Conservation (phyloP, 2,888 invertebrate genomes). For the Lobophora halterata region DNA sequence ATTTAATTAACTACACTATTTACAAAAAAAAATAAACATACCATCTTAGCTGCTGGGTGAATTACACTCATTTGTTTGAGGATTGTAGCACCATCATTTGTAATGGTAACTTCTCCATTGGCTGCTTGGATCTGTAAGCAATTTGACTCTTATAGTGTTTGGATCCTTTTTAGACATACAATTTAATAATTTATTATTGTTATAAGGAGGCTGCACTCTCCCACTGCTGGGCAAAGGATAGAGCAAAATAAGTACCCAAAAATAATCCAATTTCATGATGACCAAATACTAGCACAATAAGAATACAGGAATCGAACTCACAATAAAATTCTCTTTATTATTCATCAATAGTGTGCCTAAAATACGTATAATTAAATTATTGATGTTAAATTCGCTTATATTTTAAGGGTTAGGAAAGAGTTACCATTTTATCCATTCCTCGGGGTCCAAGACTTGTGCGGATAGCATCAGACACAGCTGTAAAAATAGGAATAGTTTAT, state of each 20-base stretch:
- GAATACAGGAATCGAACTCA: no score
- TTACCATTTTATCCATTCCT: slow-evolving; percentile 99
- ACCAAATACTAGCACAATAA: no score
- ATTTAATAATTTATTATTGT: not conserved
- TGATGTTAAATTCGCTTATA: not conserved
- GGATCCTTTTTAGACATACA: not conserved
- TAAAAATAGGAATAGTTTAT: slow-evolving; percentile 28
- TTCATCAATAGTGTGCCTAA: slow-evolving; percentile 9
- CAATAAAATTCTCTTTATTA: no score
- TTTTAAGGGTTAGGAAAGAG: not conserved
- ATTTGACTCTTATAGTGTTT: not conserved
- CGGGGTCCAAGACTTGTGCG: slow-evolving; percentile 98
- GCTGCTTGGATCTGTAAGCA: slow-evolving; percentile 92
- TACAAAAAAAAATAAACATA: slow-evolving; percentile 47
- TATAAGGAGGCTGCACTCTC: not conserved
- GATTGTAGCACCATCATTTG: slow-evolving; percentile 99
- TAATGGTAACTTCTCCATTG: slow-evolving; percentile 99
- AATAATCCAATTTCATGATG: no score
- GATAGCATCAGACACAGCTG: slow-evolving; percentile 99
- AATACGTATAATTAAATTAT: not conserved
- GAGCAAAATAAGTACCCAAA: no score
- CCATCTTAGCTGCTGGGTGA: slow-evolving; percentile 99
- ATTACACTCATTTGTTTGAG: slow-evolving; percentile 99
- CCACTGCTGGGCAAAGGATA: no score
- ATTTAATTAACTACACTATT: not conserved